A percentile compares a stretch with the other conserved stretches of the same genome.
Evolutionary conservation across 2,797 vertebrate genomes (phyloP).

Genomic region (Pipistrellus nathusii): DNA sequence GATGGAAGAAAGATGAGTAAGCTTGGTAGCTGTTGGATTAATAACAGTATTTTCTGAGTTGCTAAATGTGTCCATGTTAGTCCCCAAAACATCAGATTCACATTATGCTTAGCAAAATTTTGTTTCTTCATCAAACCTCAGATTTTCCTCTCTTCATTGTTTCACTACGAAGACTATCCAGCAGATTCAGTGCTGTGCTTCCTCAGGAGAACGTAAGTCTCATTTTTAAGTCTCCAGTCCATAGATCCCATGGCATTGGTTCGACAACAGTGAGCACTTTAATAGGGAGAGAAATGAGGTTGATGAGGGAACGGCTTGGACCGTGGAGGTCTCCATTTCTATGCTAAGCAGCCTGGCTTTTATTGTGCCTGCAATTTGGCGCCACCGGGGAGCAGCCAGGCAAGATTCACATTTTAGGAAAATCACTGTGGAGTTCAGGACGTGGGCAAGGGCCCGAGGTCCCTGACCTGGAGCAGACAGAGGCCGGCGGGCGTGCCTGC

Average conservation of each 20-base stretch:
- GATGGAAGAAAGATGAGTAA: neutral
- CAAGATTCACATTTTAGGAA: neutral
- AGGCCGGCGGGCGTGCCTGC: rapidly evolving
- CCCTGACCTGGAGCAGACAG: neutral
- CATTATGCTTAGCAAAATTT: neutral
- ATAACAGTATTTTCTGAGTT: neutral
- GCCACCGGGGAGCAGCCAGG: neutral
- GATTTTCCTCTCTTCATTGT: neutral
- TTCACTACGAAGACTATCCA: neutral
- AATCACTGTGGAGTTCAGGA: neutral
- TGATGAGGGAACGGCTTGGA: neutral
- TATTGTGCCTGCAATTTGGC: neutral
- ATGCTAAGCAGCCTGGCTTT: conserved; percentile 16
- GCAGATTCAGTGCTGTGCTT: neutral
- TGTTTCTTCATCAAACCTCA: neutral
- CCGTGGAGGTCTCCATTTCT: neutral
- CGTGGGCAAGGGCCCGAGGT: neutral
- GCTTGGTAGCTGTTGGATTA: neutral
- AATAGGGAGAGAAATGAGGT: neutral
- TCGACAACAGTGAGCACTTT: conserved; percentile 38
- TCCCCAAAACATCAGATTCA: neutral
- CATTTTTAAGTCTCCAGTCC: neutral
- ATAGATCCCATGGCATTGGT: neutral
- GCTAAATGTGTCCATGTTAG: neutral
- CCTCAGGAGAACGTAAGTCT: neutral